A percentile compares a stretch with the other conserved stretches of the same genome.
Evolutionary conservation across 2,888 invertebrate species (phyloP).

Genomic region (Xanthorhoe spadicearia): DNA sequence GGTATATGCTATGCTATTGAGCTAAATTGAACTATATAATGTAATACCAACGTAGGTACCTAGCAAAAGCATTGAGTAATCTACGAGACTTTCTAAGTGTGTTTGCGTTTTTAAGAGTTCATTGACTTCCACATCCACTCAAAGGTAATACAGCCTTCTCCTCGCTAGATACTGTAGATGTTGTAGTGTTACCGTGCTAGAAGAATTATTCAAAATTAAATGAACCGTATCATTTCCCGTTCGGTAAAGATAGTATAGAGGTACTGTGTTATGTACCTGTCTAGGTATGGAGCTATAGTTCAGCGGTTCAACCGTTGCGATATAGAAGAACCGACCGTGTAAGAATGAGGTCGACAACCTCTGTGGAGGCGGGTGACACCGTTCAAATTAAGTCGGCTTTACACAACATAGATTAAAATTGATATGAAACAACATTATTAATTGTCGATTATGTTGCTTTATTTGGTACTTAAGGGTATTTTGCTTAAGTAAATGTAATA

Average conservation of each 20-base stretch:
- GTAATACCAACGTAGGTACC: neutral
- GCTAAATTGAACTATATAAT: neutral
- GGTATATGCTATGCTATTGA: neutral
- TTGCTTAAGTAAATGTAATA: too few relatives aligned
- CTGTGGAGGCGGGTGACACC: slow-evolving; percentile 65
- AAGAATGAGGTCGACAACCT: slow-evolving; percentile 74
- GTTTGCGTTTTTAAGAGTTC: slow-evolving; percentile 19
- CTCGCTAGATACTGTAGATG: slow-evolving; percentile 12
- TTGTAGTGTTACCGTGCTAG: slow-evolving; percentile 13
- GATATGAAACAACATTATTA: too few relatives aligned
- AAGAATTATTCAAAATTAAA: slow-evolving; percentile 66
- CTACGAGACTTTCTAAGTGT: neutral
- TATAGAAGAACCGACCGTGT: slow-evolving; percentile 59
- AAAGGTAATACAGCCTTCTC: slow-evolving; percentile 7
- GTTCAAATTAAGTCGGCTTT: slow-evolving; percentile 53
- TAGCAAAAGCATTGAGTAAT: neutral
- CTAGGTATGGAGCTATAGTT: slow-evolving; percentile 65
- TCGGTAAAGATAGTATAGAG: slow-evolving; percentile 58
- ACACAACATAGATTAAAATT: slow-evolving; percentile 41
- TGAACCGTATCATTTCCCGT: slow-evolving; percentile 82
- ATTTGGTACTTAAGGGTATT: neutral
- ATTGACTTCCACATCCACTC: slow-evolving; percentile 28
- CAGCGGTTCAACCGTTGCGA: slow-evolving; percentile 64
- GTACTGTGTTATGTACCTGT: slow-evolving; percentile 45
- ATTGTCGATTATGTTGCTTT: slow-evolving; percentile 2